Conservation (phyloP, 2,888 invertebrate genomes). For the Orthosia cruda region DNA sequence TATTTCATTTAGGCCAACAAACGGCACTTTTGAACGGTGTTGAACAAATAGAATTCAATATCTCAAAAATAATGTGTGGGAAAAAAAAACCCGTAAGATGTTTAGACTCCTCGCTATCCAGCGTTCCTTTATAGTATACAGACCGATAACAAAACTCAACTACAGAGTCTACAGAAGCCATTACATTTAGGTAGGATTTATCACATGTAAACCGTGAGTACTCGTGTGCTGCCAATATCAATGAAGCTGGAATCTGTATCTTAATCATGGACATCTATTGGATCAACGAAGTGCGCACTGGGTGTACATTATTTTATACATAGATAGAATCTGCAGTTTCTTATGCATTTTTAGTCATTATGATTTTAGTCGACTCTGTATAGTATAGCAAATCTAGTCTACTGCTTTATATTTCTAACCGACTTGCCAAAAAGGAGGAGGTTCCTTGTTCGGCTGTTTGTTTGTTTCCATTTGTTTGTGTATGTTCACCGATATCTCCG, state of each 20-base stretch:
- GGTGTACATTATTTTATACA: not conserved
- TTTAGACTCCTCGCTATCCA: not conserved
- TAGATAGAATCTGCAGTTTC: not conserved
- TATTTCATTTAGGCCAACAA: too few species aligned
- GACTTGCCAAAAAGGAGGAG: too few species aligned
- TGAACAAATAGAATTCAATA: not conserved
- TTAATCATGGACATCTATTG: constrained; percentile 8
- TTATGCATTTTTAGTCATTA: not conserved
- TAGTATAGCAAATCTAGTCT: too few species aligned
- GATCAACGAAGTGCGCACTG: constrained; percentile 1
- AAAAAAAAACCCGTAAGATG: not conserved
- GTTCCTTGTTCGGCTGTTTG: too few species aligned
- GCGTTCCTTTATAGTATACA: not conserved
- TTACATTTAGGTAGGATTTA: constrained; percentile 13
- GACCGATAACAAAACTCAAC: not conserved
- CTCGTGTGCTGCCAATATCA: constrained; percentile 25
- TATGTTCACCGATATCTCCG: too few species aligned
- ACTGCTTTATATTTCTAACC: too few species aligned
- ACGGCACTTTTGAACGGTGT: too few species aligned
- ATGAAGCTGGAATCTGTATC: constrained; percentile 24
- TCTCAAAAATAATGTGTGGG: too few species aligned
- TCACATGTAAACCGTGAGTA: not conserved
- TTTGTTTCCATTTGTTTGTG: too few species aligned
- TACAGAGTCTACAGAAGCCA: not conserved
- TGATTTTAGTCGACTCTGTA: not conserved